phyloP scores from a whole-genome alignment of 2,797 vertebrate species.

The Sebastes hubbsi region DNA sequence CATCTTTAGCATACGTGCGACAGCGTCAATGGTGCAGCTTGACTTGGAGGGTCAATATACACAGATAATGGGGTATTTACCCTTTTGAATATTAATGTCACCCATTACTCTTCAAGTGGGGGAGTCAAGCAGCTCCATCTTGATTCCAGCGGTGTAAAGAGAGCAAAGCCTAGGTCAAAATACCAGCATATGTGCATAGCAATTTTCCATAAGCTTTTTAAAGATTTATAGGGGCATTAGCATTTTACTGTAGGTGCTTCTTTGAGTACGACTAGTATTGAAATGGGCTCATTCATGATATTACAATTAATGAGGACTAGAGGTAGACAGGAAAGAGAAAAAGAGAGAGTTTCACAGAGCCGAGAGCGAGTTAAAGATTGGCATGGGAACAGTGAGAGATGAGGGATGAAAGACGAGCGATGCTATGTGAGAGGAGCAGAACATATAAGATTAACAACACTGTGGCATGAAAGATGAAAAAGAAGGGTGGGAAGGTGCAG shows the following conservation, averaged over 20 bases:
- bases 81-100: constrained; percentile 71
- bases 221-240: constrained; percentile 77
- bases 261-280: constrained; percentile 53
- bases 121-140: constrained; percentile 49
- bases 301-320: constrained; percentile 39
- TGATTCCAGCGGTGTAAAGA: constrained; percentile 46
- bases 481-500: not conserved
- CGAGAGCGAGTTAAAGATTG: not conserved
- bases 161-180: constrained; percentile 69
- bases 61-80: constrained; percentile 62
- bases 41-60: constrained; percentile 43
- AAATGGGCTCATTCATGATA: constrained; percentile 48
- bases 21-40: constrained; percentile 26
- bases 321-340: constrained; percentile 2
- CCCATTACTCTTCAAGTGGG: constrained; percentile 55
- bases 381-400: not conserved
- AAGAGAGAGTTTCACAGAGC: constrained; percentile 7
- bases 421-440: not conserved
- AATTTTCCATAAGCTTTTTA: constrained; percentile 63
- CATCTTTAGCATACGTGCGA: constrained; percentile 45
- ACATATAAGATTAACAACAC: not conserved
- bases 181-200: constrained; percentile 54
- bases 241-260: constrained; percentile 61
- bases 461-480: not conserved
- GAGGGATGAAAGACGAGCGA: not conserved